These are phyloP conservation scores for Coturnix japonica DNA, from an alignment of 2,113 vertebrate genomes.

Conservation along the genomic window DNA sequence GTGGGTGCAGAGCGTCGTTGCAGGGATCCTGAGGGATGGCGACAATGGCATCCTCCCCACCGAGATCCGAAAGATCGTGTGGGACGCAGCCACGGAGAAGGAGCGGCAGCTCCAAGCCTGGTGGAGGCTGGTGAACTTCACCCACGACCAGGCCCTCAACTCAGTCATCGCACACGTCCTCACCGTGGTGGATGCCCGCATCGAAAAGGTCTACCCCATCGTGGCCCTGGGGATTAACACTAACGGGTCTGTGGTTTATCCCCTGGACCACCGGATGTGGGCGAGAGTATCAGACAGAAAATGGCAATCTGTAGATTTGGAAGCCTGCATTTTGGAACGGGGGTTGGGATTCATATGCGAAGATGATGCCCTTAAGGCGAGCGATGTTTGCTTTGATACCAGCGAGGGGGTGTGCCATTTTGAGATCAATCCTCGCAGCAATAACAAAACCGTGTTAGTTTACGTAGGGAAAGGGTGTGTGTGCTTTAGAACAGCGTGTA, in stretches of 20 bases:
- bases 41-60: slow-evolving; percentile 58
- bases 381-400: slow-evolving; percentile 60
- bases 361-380: slow-evolving; percentile 60
- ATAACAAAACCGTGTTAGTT: not conserved
- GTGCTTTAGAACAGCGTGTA: slow-evolving; percentile 46
- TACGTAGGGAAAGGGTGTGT: slow-evolving; percentile 46
- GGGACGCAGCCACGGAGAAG: slow-evolving; percentile 42
- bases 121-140: slow-evolving; percentile 70
- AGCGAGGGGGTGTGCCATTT: slow-evolving; percentile 65
- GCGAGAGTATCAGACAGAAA: slow-evolving; percentile 32
- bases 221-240: slow-evolving; percentile 62
- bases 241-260: slow-evolving; percentile 52
- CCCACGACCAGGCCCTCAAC: slow-evolving; percentile 34
- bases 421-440: slow-evolving; percentile 63
- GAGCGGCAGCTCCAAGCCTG: slow-evolving; percentile 67
- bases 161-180: slow-evolving; percentile 37
- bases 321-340: slow-evolving; percentile 66
- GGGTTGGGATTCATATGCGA: slow-evolving; percentile 66
- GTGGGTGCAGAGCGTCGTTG: slow-evolving; percentile 71
- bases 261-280: slow-evolving; percentile 68
- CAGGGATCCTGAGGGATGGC: slow-evolving; percentile 58
- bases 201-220: slow-evolving; percentile 62
- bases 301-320: slow-evolving; percentile 61
- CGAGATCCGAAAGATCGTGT: slow-evolving; percentile 60
- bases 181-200: slow-evolving; percentile 33